These are phyloP conservation scores for Harpegnathos saltator DNA, from an alignment of 1,140 invertebrate genomes.

Conservation along the genomic window DNA sequence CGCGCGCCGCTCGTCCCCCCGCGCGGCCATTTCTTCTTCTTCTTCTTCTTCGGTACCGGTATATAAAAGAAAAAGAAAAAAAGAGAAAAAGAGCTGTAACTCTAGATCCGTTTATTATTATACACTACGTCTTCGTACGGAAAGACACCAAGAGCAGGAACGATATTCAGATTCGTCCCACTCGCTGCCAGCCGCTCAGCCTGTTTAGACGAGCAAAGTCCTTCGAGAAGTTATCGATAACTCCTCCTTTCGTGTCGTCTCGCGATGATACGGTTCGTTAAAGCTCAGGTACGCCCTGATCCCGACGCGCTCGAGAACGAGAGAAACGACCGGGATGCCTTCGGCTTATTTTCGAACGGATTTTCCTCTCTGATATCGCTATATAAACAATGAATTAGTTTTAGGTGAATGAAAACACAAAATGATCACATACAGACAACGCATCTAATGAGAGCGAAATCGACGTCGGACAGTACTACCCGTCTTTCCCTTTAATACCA, in stretches of 20 bases:
- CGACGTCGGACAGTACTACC: constrained; percentile 40
- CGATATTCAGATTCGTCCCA: constrained; percentile 67
- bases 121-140: constrained; percentile 22
- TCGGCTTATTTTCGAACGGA: constrained; percentile 51
- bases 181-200: constrained; percentile 65
- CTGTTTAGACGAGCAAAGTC: constrained; percentile 53
- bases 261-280: constrained; percentile 57
- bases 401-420: constrained; percentile 34
- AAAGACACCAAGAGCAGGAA: constrained; percentile 53
- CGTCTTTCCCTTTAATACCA: constrained; percentile 78
- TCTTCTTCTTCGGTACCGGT: constrained; percentile 40
- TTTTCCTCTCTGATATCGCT: constrained; percentile 52
- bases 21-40: constrained; percentile 24
- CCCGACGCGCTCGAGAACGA: constrained; percentile 41
- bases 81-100: constrained; percentile 13
- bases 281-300: constrained; percentile 55
- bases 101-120: constrained; percentile 27
- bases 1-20: constrained; percentile 27
- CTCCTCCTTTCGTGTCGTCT: constrained; percentile 54
- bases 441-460: constrained; percentile 51
- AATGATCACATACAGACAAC: constrained; percentile 40
- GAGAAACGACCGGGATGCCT: constrained; percentile 36
- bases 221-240: constrained; percentile 59
- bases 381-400: constrained; percentile 41
- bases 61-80: too few relatives aligned